Base-by-base conservation (phyloP, 2,797 vertebrate species). In the Anguilla marmorata region DNA sequence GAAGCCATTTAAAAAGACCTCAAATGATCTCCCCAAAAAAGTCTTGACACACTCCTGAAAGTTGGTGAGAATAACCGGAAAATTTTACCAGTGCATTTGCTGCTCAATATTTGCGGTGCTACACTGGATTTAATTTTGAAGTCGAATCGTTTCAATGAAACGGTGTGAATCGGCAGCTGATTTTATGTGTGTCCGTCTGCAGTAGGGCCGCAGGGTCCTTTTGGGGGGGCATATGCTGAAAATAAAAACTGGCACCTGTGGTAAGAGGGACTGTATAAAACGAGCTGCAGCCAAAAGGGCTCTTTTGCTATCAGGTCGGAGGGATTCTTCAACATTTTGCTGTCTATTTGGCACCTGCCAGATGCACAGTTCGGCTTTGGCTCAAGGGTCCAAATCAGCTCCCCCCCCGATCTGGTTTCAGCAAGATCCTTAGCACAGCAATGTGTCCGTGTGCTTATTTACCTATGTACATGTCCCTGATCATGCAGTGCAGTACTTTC, bases 401-500 rank as follows among this genome's bases (percentile, higher is more conserved):
- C 3, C 41, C 56, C 11, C 54, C 30, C 30, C 9, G 9, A 76
- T 76, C 11, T 76, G 72, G 33, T 24, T n/a, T n/a, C 79, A 82
- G 45, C 79, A 12, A 79, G 33, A 3, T 82, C 9, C 41, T 33
- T 19, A 45, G 16, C 74, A 45, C 24, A 9, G 6, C 9, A 48
- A 50, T 50, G 45, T 4, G 16, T 50, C 11, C 2, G 16, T 76
- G 72, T 76, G 33, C 72, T 37, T 12, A 33, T 76, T 37, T 3
- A 76, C 5, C 27, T 37, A 3, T 0, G 72, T 37, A 76, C 33
- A 19, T 76, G 11, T 76, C 72, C 83, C 60, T 27, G 80, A 24
- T 54, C 27, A 54, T 83, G 82, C 56, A 72, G 24, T 66, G 66
- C 79, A 9, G n/a, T 89, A 82, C 72, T 86, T 33, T 1, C 88